phyloP scores from a whole-genome alignment of 2,113 vertebrate species.

The Oceanodroma tethys region DNA sequence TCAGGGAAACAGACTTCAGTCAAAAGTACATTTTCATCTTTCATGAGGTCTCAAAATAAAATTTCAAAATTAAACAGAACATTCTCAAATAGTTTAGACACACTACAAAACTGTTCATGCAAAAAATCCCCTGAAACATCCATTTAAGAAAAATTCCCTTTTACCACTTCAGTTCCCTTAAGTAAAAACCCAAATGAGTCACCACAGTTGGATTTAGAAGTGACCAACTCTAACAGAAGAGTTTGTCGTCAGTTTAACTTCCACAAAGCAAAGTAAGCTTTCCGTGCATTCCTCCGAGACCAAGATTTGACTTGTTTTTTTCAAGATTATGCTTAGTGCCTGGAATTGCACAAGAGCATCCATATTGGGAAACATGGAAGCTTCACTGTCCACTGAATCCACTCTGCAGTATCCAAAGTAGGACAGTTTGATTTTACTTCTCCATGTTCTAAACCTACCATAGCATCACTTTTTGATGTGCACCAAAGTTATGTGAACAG shows the following conservation, averaged over 20 bases:
- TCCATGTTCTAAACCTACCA: background rate
- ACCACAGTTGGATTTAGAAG: background rate
- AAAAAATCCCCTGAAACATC: conserved; percentile 19
- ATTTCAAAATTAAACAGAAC: background rate
- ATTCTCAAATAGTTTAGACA: background rate
- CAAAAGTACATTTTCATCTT: background rate
- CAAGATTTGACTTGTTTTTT: background rate
- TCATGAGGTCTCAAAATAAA: background rate
- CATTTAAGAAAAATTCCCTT: conserved; percentile 29
- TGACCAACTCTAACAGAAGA: background rate
- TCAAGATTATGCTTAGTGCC: background rate
- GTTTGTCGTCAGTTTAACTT: background rate
- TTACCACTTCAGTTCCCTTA: conserved; percentile 15
- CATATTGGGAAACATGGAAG: background rate
- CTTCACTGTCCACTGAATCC: background rate
- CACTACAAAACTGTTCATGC: background rate
- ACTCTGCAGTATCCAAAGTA: background rate
- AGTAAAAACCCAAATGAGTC: conserved; percentile 54
- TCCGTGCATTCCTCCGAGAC: background rate
- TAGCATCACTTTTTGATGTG: background rate
- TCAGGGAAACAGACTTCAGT: background rate
- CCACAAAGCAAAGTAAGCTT: background rate
- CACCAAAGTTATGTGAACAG: background rate
- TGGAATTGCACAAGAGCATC: background rate
- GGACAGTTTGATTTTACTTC: background rate